A percentile compares a stretch with the other conserved stretches of the same genome.
These are phyloP conservation scores for Zophobas atratus DNA, from an alignment of 1,140 invertebrate species.

Conservation along the genomic window DNA sequence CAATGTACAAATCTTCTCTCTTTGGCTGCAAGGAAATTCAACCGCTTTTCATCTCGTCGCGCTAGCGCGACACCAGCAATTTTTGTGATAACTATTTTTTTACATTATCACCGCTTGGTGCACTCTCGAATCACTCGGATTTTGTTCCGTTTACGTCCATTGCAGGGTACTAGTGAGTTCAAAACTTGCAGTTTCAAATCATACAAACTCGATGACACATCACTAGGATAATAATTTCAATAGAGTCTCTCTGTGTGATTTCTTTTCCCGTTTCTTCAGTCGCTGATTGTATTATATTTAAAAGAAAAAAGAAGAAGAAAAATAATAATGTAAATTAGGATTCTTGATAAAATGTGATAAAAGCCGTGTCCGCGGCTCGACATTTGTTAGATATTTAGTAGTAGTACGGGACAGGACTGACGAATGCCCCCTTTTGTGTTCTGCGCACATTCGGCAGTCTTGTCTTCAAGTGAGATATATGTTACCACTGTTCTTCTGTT, in stretches of 20 bases:
- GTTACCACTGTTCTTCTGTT: conserved; percentile 62
- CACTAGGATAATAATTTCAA: conserved; percentile 60
- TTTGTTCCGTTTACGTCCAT: conserved; percentile 48
- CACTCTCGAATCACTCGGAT: conserved; percentile 19
- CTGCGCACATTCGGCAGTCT: conserved; percentile 12
- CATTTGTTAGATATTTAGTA: conserved; percentile 52
- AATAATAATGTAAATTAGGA: conserved; percentile 51
- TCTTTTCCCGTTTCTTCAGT: background rate
- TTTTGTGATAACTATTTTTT: conserved; percentile 45
- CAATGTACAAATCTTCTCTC: conserved; percentile 62
- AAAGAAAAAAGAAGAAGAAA: conserved; percentile 40
- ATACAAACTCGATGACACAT: conserved; percentile 65
- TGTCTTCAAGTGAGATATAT: conserved; percentile 59
- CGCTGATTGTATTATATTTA: conserved; percentile 34
- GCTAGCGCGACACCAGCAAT: conserved; percentile 17
- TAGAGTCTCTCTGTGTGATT: conserved; percentile 30
- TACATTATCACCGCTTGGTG: conserved; percentile 37
- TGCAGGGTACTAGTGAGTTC: conserved; percentile 65
- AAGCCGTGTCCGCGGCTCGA: conserved; percentile 47
- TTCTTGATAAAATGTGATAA: conserved; percentile 63
- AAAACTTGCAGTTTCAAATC: conserved; percentile 62
- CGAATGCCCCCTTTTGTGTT: conserved; percentile 25
- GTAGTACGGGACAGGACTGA: conserved; percentile 38
- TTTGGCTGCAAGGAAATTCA: conserved; percentile 56
- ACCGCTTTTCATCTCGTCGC: conserved; percentile 52